Evolutionary conservation across 2,113 vertebrate species (phyloP).

Genomic region (Solea senegalensis): DNA sequence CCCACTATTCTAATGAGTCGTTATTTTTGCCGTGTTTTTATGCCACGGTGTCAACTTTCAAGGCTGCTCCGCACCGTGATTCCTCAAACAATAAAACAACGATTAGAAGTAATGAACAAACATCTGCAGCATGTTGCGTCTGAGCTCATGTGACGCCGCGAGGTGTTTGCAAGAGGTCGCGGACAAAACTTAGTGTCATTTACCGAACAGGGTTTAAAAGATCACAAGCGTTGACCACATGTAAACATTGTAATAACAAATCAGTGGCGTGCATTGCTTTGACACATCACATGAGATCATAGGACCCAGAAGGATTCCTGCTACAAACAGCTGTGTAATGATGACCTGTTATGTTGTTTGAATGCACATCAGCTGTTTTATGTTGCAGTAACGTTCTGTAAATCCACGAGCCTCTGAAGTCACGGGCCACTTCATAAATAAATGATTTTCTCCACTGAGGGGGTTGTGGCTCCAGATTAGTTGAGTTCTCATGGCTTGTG

Average conservation of each 20-base stretch:
- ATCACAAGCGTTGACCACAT: not conserved
- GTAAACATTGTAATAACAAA: not conserved
- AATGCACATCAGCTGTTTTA: conserved; percentile 55
- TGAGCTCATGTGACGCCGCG: conserved; percentile 11
- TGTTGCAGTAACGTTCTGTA: conserved; percentile 35
- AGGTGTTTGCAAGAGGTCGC: conserved; percentile 1
- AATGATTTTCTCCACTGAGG: conserved; percentile 58
- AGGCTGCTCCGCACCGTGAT: conserved; percentile 41
- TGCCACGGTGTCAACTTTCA: conserved; percentile 48
- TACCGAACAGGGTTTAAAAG: too few species aligned
- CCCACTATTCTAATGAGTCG: conserved; percentile 65
- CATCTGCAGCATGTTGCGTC: conserved; percentile 25
- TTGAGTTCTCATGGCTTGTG: conserved; percentile 46
- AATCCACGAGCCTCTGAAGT: conserved; percentile 63
- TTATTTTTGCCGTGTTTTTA: conserved; percentile 48
- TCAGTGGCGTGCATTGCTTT: not conserved
- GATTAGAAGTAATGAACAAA: conserved; percentile 28
- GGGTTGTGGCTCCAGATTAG: conserved; percentile 38
- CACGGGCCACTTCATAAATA: conserved; percentile 70
- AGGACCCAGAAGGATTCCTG: conserved; percentile 9
- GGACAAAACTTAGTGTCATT: not conserved
- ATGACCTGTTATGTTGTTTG: conserved; percentile 48
- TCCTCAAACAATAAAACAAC: conserved; percentile 14
- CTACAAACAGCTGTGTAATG: conserved; percentile 32
- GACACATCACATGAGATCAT: not conserved